phyloP scores from a whole-genome alignment of 2,797 vertebrate genomes.

The Poecile montanus region DNA sequence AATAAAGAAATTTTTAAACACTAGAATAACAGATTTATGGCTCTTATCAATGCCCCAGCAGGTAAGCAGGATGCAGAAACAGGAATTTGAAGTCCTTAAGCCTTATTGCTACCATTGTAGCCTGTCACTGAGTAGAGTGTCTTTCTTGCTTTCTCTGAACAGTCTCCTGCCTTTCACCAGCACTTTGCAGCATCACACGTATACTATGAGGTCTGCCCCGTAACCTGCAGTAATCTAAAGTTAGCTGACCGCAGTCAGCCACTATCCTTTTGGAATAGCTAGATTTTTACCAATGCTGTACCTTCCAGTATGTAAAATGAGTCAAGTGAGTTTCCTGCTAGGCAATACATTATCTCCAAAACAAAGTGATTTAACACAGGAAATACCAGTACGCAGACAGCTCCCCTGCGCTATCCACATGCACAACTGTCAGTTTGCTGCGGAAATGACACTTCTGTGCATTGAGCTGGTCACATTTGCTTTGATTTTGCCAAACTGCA shows the following conservation, averaged over 20 bases:
- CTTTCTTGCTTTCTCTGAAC: neutral
- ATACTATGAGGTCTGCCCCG: neutral
- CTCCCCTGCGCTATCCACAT: neutral
- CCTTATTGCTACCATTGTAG: neutral
- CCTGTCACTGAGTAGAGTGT: neutral
- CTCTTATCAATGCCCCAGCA: neutral
- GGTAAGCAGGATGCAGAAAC: neutral
- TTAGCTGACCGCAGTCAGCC: accelerated
- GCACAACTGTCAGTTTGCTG: neutral
- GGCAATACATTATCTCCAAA: neutral
- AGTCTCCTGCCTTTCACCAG: neutral
- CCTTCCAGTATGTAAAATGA: neutral
- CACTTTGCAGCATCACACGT: neutral
- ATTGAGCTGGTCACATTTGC: neutral
- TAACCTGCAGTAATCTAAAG: neutral
- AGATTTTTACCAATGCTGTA: neutral
- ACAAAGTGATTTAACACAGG: neutral
- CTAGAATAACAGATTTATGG: neutral
- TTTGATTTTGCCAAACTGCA: neutral
- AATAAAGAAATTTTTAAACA: neutral
- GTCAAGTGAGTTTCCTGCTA: neutral
- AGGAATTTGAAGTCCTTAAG: neutral
- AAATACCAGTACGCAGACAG: neutral
- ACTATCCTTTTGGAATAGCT: neutral
- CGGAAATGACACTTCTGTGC: neutral